phyloP scores from a whole-genome alignment of 2,113 vertebrate species.

The Rhizomys pruinosus region DNA sequence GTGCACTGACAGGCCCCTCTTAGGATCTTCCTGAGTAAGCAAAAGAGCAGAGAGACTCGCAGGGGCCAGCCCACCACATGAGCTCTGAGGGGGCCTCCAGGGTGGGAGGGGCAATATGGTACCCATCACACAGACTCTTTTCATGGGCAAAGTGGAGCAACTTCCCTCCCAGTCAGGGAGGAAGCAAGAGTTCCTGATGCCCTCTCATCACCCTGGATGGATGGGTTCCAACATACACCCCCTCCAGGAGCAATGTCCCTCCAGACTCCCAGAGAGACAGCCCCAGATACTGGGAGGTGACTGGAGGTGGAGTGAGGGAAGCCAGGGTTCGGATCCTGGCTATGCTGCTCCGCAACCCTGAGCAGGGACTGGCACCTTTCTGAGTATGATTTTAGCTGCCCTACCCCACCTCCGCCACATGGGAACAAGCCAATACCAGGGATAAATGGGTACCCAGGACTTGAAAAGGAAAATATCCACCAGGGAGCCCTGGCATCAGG shows the following conservation, averaged over 20 bases:
- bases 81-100: neutral
- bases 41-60: fast-evolving
- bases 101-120: neutral
- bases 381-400: neutral
- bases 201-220: neutral
- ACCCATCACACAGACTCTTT: neutral
- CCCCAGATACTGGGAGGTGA: fast-evolving
- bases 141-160: neutral
- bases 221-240: too few species aligned
- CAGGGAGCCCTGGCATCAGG: neutral
- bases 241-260: fast-evolving
- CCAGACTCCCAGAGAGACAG: neutral
- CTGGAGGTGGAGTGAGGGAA: fast-evolving
- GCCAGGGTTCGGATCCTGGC: fast-evolving
- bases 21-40: neutral
- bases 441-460: too few species aligned
- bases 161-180: neutral
- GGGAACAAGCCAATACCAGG: neutral
- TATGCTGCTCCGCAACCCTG: neutral
- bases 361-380: too few species aligned
- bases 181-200: neutral
- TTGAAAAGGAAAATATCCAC: fast-evolving
- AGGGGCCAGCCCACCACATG: neutral
- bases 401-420: neutral
- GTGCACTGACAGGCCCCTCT: neutral